A percentile compares a stretch with the other conserved stretches of the same genome.
phyloP scores from a whole-genome alignment of 2,888 invertebrate species.

The Aporophyla nigra region DNA sequence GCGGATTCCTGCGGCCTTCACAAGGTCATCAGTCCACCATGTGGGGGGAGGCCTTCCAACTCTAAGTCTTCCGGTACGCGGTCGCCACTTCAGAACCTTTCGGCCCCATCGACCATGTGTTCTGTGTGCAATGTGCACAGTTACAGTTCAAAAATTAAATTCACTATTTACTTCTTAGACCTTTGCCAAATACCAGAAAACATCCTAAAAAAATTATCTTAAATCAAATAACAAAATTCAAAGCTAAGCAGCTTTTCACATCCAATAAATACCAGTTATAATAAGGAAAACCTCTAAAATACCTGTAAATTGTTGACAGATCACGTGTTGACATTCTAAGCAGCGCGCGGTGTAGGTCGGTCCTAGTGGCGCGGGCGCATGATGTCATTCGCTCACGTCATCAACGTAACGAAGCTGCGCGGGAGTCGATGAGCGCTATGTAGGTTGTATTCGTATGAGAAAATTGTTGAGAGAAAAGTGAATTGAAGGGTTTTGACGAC shows the following conservation, averaged over 20 bases:
- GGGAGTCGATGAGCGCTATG: conserved; percentile 42
- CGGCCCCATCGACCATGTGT: too few relatives aligned
- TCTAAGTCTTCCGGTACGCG: too few relatives aligned
- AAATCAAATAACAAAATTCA: neutral
- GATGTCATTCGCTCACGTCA: conserved; percentile 71
- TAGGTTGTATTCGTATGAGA: conserved; percentile 34
- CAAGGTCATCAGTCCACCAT: too few relatives aligned
- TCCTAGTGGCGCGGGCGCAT: conserved; percentile 53
- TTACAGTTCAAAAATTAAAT: neutral
- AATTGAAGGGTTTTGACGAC: neutral
- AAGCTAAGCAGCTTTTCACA: neutral
- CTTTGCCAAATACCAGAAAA: neutral
- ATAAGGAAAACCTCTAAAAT: conserved; percentile 17
- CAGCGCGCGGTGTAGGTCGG: conserved; percentile 52
- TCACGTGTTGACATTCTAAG: conserved; percentile 36
- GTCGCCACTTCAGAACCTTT: too few relatives aligned
- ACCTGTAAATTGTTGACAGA: conserved; percentile 29
- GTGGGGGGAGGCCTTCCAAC: too few relatives aligned
- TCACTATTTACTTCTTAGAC: neutral
- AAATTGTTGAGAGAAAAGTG: neutral
- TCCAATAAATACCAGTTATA: too few relatives aligned
- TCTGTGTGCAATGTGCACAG: too few relatives aligned
- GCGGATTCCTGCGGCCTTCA: too few relatives aligned
- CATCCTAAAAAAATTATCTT: neutral
- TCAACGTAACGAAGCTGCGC: conserved; percentile 51